Evolutionary conservation across 1,140 invertebrate species (phyloP).

Genomic region (Lepidurus apus): DNA sequence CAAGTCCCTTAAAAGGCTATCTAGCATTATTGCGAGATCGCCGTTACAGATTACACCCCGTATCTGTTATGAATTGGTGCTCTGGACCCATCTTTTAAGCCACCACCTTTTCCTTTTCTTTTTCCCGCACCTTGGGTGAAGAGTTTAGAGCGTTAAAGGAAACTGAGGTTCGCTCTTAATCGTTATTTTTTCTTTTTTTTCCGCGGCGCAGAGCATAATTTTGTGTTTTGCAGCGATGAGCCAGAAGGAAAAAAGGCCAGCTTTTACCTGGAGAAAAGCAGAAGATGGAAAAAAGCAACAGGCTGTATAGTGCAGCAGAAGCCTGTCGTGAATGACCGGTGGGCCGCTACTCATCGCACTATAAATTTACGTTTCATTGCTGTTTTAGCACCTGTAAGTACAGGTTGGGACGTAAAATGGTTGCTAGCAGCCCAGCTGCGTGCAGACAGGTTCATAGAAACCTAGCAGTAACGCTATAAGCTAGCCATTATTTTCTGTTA

Average conservation of each 20-base stretch:
- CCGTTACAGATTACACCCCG: conserved; percentile 16
- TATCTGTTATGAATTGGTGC: neutral
- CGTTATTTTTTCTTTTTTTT: neutral
- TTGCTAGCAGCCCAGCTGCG: conserved; percentile 20
- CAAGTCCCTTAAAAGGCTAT: conserved; percentile 13
- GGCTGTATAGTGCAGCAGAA: conserved; percentile 18
- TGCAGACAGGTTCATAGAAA: conserved; percentile 19
- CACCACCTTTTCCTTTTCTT: neutral
- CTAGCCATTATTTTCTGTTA: conserved; percentile 22
- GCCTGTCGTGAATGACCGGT: conserved; percentile 17
- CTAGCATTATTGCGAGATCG: conserved; percentile 2
- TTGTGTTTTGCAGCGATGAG: neutral
- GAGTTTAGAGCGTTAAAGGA: neutral
- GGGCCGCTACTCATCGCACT: conserved; percentile 20
- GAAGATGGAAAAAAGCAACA: conserved; percentile 3
- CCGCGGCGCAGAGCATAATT: neutral
- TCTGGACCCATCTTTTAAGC: neutral
- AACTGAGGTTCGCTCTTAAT: neutral
- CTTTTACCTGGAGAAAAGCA: neutral
- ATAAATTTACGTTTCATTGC: conserved; percentile 22
- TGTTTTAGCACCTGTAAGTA: conserved; percentile 22
- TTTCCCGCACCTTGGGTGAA: neutral
- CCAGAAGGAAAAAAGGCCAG: neutral
- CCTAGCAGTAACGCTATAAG: conserved; percentile 18
- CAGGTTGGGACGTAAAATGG: conserved; percentile 5